These are phyloP conservation scores for Panorpa germanica DNA, from an alignment of 2,888 invertebrate species.

Conservation along the genomic window DNA sequence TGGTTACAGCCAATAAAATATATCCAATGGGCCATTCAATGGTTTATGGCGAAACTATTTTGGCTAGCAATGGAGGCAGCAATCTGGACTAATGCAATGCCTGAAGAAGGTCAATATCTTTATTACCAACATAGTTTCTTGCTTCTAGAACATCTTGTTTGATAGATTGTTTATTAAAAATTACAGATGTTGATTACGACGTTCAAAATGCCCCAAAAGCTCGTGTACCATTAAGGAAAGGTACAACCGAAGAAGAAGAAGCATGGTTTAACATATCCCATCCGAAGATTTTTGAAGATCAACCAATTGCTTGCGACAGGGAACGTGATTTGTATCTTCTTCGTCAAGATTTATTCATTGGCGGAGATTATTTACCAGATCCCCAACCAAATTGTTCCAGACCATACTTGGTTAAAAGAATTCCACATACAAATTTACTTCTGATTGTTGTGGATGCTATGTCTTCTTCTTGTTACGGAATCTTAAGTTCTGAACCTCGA, in stretches of 20 bases:
- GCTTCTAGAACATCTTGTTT: constrained; percentile 16
- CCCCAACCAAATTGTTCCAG: constrained; percentile 27
- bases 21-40: constrained; percentile 22
- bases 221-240: constrained; percentile 16
- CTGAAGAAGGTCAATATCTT: constrained; percentile 22
- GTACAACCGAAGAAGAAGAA: constrained; percentile 23
- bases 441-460: constrained; percentile 49
- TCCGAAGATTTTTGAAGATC: constrained; percentile 18
- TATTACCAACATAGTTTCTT: constrained; percentile 1
- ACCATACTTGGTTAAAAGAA: constrained; percentile 49
- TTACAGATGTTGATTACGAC: constrained; percentile 20
- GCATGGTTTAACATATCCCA: constrained; percentile 22
- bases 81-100: constrained; percentile 21
- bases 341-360: constrained; percentile 34
- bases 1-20: constrained; percentile 25
- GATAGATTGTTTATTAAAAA: constrained; percentile 16
- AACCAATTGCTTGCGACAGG: constrained; percentile 45
- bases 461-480: constrained; percentile 26
- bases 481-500: constrained; percentile 28
- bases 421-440: constrained; percentile 60
- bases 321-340: constrained; percentile 47
- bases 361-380: constrained; percentile 21
- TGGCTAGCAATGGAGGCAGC: constrained; percentile 16
- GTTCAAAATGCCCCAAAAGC: constrained; percentile 15
- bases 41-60: constrained; percentile 23